A percentile compares a stretch with the other conserved stretches of the same genome.
These are phyloP conservation scores for Zootermopsis nevadensis DNA, from an alignment of 2,888 invertebrate species.

Conservation along the genomic window DNA sequence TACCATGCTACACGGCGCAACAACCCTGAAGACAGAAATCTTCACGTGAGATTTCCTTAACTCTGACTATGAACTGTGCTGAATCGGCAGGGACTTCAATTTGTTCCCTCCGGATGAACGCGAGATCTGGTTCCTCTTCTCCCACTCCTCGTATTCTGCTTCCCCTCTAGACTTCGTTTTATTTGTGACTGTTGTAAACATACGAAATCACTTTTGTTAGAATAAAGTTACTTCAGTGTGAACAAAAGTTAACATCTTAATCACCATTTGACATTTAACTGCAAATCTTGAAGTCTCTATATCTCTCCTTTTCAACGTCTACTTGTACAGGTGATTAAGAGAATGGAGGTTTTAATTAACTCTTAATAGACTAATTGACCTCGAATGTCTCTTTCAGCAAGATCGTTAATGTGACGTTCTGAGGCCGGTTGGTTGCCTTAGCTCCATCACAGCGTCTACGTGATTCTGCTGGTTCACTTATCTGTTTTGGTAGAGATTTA, in stretches of 20 bases:
- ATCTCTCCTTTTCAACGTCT: background rate
- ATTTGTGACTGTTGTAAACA: too few relatives aligned
- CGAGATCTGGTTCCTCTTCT: too few relatives aligned
- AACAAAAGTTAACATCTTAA: background rate
- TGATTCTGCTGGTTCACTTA: background rate
- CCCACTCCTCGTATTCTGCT: too few relatives aligned
- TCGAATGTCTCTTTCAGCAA: background rate
- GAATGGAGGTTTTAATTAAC: background rate
- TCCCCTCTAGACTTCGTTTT: too few relatives aligned
- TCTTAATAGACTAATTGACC: background rate
- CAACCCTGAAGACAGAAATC: too few relatives aligned
- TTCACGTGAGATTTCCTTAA: too few relatives aligned
- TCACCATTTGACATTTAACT: background rate
- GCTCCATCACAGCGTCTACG: background rate
- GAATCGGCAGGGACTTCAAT: too few relatives aligned
- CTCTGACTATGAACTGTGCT: too few relatives aligned
- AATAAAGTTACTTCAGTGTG: background rate
- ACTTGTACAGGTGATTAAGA: background rate
- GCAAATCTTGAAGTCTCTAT: background rate
- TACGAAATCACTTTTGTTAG: background rate
- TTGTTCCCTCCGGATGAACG: too few relatives aligned
- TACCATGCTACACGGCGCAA: too few relatives aligned
- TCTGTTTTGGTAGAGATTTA: background rate
- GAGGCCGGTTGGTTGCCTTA: conserved; percentile 10
- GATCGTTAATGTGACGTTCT: conserved; percentile 7